Evolutionary conservation across 2,113 vertebrate species (phyloP).

Genomic region (Eonycteris spelaea): DNA sequence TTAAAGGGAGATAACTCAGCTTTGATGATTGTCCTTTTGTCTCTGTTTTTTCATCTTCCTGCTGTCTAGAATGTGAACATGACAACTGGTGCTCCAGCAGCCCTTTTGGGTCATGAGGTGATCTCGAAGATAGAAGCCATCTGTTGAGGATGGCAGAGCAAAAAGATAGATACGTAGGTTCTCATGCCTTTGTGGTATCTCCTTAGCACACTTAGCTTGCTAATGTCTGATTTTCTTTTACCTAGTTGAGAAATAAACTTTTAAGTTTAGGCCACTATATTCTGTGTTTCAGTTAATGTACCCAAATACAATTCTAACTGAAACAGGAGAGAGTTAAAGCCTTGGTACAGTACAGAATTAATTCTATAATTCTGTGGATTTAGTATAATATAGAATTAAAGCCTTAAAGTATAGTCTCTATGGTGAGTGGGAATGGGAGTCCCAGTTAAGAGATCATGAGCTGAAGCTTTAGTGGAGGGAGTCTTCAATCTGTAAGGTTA

Average conservation of each 20-base stretch:
- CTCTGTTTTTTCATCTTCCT: neutral
- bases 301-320: neutral
- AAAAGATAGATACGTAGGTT: neutral
- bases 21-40: neutral
- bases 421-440: neutral
- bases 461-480: neutral
- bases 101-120: neutral
- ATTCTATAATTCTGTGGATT: too few species aligned
- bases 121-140: neutral
- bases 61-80: neutral
- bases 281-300: neutral
- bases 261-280: neutral
- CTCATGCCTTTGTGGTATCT: neutral
- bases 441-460: neutral
- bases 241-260: neutral
- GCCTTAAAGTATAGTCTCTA: neutral
- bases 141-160: neutral
- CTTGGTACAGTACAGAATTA: too few species aligned
- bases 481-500: neutral
- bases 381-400: neutral
- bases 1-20: neutral
- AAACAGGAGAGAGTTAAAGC: neutral
- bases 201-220: neutral
- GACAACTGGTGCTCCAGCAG: neutral
- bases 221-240: neutral